phyloP scores from a whole-genome alignment of 2,888 invertebrate genomes.

The Leptopilina drosophilae region DNA sequence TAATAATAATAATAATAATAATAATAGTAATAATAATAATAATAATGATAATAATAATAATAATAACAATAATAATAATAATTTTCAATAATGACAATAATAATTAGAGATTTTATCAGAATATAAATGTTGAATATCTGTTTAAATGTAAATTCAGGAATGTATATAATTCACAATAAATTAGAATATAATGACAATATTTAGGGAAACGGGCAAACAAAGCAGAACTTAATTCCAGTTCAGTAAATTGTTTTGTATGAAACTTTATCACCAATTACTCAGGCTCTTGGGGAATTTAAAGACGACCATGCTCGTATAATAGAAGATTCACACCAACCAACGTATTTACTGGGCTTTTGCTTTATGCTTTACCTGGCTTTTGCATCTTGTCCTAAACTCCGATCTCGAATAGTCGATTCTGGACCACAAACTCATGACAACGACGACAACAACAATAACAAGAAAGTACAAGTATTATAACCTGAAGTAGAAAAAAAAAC shows the following conservation, averaged over 20 bases:
- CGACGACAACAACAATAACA: slow-evolving; percentile 18
- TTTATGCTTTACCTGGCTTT: slow-evolving; percentile 42
- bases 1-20: too few species aligned
- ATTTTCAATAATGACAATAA: too few species aligned
- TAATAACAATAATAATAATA: too few species aligned
- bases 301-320: slow-evolving; percentile 27
- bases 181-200: background rate
- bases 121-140: too few species aligned
- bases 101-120: too few species aligned
- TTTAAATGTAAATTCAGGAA: too few species aligned
- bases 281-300: slow-evolving; percentile 35
- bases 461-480: background rate
- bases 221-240: slow-evolving; percentile 24
- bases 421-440: slow-evolving; percentile 14
- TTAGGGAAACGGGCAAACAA: slow-evolving; percentile 8
- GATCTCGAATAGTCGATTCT: slow-evolving; percentile 7
- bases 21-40: too few species aligned
- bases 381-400: slow-evolving; percentile 16
- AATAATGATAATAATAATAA: too few species aligned
- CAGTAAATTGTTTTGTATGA: slow-evolving; percentile 29
- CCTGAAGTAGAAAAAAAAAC: slow-evolving; percentile 46
- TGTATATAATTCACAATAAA: background rate
- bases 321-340: slow-evolving; percentile 20
- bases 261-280: slow-evolving; percentile 27
- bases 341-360: slow-evolving; percentile 34